phyloP scores from a whole-genome alignment of 2,888 invertebrate genomes.

The Zhuqinia jingwanae region DNA sequence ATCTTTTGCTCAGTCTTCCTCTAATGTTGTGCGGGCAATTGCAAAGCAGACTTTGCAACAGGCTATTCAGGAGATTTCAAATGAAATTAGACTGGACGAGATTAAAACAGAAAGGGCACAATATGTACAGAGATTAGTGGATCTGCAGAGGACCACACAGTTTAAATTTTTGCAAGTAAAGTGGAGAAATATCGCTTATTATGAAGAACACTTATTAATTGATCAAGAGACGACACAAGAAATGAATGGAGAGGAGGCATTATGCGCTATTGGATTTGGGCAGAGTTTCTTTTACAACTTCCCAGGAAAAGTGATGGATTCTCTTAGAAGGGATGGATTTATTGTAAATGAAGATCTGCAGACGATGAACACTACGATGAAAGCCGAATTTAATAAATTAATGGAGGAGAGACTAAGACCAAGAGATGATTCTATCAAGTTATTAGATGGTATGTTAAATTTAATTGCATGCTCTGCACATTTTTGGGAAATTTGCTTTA shows the following conservation, averaged over 20 bases:
- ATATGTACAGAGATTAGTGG: background rate
- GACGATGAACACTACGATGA: constrained; percentile 27
- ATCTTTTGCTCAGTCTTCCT: background rate
- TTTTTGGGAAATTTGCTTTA: background rate
- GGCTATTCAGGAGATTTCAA: constrained; percentile 18
- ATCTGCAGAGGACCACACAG: constrained; percentile 31
- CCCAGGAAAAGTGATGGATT: constrained; percentile 19
- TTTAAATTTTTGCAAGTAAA: constrained; percentile 50
- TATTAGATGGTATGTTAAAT: constrained; percentile 41
- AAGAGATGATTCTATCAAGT: background rate
- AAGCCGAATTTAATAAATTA: background rate
- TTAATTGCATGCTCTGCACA: too few relatives aligned
- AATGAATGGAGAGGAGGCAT: background rate
- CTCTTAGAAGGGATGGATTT: constrained; percentile 21
- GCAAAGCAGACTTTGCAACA: constrained; percentile 19
- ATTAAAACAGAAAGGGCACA: background rate
- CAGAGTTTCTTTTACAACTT: constrained; percentile 18
- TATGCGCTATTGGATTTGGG: constrained; percentile 11
- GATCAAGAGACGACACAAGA: constrained; percentile 8
- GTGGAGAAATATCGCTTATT: constrained; percentile 14
- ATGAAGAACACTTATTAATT: background rate
- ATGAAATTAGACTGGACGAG: constrained; percentile 11
- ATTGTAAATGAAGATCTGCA: constrained; percentile 34
- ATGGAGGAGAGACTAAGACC: background rate
- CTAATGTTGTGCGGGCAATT: background rate